Conservation (phyloP, 1,140 invertebrate species). For the Mizuhopecten yessoensis region DNA sequence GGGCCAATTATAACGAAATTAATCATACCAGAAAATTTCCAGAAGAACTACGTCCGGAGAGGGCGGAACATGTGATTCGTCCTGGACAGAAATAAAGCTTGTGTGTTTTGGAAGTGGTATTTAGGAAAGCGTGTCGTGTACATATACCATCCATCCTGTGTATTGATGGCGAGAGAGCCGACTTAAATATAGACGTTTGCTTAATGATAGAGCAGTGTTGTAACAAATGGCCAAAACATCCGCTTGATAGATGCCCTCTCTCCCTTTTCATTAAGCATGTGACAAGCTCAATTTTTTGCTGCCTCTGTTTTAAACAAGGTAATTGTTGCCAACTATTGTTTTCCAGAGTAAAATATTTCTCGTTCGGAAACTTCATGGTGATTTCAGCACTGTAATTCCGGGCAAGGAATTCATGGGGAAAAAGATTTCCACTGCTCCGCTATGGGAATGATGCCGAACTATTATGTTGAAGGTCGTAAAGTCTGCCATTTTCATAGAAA, state of each 20-base stretch:
- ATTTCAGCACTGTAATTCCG: neutral
- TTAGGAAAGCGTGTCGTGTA: conserved; percentile 18
- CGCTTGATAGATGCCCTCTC: neutral
- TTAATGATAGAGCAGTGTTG: neutral
- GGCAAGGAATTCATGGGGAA: neutral
- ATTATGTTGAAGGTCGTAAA: conserved; percentile 26
- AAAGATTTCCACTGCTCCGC: neutral
- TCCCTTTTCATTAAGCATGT: conserved; percentile 33
- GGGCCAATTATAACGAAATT: neutral
- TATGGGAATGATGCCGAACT: neutral
- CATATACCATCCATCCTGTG: neutral
- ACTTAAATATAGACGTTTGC: conserved; percentile 7
- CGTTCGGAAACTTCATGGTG: conserved; percentile 1
- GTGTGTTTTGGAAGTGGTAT: neutral
- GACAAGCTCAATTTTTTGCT: conserved; percentile 19
- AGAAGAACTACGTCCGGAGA: neutral
- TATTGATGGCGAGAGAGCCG: neutral
- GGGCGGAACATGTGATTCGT: too few species aligned
- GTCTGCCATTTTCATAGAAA: neutral
- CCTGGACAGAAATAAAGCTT: neutral
- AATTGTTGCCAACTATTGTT: conserved; percentile 28
- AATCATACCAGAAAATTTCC: neutral
- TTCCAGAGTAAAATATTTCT: conserved; percentile 35
- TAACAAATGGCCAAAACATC: conserved; percentile 18
- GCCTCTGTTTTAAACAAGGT: conserved; percentile 31